These are phyloP conservation scores for Dermolepida albohirtum DNA, from an alignment of 2,888 invertebrate species.

Conservation along the genomic window DNA sequence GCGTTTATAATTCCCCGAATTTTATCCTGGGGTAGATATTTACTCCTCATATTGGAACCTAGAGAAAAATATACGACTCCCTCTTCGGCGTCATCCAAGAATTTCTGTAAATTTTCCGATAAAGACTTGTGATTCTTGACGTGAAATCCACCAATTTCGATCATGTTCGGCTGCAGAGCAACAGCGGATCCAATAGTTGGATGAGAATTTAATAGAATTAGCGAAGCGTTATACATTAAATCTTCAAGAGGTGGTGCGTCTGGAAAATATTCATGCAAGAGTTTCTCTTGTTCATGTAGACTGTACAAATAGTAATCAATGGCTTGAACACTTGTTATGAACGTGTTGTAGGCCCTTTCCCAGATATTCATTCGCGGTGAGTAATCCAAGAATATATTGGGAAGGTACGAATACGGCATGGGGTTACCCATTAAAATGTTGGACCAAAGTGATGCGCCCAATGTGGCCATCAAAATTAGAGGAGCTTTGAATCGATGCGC, in stretches of 20 bases:
- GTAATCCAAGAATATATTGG: slow-evolving; percentile 63
- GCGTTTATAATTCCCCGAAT: slow-evolving; percentile 68
- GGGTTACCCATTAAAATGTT: slow-evolving; percentile 64
- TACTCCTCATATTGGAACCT: slow-evolving; percentile 71
- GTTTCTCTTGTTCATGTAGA: slow-evolving; percentile 51
- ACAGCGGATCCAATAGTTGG: slow-evolving; percentile 66
- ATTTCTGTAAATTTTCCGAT: slow-evolving; percentile 65
- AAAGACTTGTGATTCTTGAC: slow-evolving; percentile 51
- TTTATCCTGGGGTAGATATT: slow-evolving; percentile 68
- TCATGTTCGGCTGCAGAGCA: slow-evolving; percentile 68
- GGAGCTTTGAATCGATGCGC: slow-evolving; percentile 55
- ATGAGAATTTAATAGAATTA: slow-evolving; percentile 62
- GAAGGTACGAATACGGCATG: slow-evolving; percentile 66
- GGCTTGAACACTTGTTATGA: slow-evolving; percentile 56
- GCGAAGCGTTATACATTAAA: slow-evolving; percentile 52
- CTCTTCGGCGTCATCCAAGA: slow-evolving; percentile 67
- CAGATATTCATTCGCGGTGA: slow-evolving; percentile 65
- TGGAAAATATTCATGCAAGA: slow-evolving; percentile 55
- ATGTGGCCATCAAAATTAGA: slow-evolving; percentile 53
- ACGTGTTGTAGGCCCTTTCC: slow-evolving; percentile 68
- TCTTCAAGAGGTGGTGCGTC: slow-evolving; percentile 52
- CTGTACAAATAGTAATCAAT: slow-evolving; percentile 52
- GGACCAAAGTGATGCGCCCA: slow-evolving; percentile 47
- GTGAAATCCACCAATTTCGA: slow-evolving; percentile 72
- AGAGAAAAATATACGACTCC: slow-evolving; percentile 72